phyloP scores from a whole-genome alignment of 1,140 invertebrate species.

The Gonatopus flavifemur region DNA sequence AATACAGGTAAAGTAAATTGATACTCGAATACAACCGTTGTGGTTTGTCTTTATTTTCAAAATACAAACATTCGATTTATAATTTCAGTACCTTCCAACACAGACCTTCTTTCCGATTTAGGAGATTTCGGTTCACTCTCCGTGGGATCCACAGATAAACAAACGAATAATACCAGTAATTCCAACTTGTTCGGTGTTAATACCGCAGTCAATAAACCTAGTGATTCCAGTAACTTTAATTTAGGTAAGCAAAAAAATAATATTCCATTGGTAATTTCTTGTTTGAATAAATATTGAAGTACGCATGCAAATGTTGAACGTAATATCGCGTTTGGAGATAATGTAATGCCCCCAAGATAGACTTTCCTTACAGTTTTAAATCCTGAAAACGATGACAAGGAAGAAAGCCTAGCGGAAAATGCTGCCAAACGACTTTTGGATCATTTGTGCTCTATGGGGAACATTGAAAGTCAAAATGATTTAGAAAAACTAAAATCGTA shows the following conservation, averaged over 20 bases:
- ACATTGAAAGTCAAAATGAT: constrained; percentile 53
- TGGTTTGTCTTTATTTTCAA: background rate
- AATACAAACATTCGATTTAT: constrained; percentile 9
- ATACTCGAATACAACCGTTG: background rate
- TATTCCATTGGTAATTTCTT: background rate
- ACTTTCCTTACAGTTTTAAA: constrained; percentile 50
- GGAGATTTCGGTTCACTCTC: constrained; percentile 48
- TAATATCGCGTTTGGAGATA: constrained; percentile 15
- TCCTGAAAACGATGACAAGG: constrained; percentile 23
- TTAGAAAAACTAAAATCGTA: constrained; percentile 38
- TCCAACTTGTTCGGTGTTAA: constrained; percentile 47
- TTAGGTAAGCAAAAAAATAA: constrained; percentile 38
- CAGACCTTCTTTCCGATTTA: constrained; percentile 65
- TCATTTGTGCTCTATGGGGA: constrained; percentile 42
- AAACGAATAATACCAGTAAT: constrained; percentile 42
- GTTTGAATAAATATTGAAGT: constrained; percentile 8
- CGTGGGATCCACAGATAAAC: constrained; percentile 30
- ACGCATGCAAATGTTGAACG: background rate
- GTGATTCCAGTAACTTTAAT: constrained; percentile 23
- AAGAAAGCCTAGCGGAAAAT: constrained; percentile 47
- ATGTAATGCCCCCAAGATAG: constrained; percentile 48
- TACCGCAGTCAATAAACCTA: constrained; percentile 17
- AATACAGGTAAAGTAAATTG: constrained; percentile 40
- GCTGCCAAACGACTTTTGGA: constrained; percentile 39
- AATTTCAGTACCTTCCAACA: constrained; percentile 39